Base-by-base conservation (phyloP, 2,113 vertebrate species). In the Urocolius indicus region DNA sequence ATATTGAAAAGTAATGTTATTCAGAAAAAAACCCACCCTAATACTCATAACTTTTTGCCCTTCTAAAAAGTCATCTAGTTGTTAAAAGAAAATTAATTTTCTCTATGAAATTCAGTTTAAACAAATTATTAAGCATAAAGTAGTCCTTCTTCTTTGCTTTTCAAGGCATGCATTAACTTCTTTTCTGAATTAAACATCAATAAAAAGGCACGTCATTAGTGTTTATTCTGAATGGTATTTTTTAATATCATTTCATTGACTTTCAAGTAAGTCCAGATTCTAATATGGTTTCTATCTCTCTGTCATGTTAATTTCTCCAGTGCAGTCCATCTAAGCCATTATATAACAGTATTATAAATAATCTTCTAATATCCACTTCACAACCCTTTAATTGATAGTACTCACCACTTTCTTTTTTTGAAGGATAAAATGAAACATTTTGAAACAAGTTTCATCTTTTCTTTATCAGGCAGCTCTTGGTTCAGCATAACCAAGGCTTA, bases 101-200 rank as follows among this genome's bases (percentile, higher is more conserved):
- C 97, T 69, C 87, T 96, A 84, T 94, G 93, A 97, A 97, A 98
- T 97, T 96, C 98, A 96, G 94, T 95, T 98, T 97, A 98, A 98
- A 96, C 94, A 97, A 97, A 97, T 98, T 96, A 98, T 97, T 97
- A 98, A 97, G 95, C 94, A 97, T 95, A 96, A 96, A 95, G 71
- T 20, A 95, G 88, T 82, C 68, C 43, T 17, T 38, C 91, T 88
- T 59, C 81, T 90, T 73, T 95, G 80, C 90, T 43, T 95, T 96
- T 96, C 80, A 72, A 95, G 96, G 79, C 97, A 92, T 80, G 89
- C 78, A 73, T 96, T 93, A 94, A 94, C 96, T 95, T 89, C 96
- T 94, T 95, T 86, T 97, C 95, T 98, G 97, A 98, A 98, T 98
- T 98, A 98, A 98, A 98, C 97, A 98, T 98, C 98, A 98, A 98